These are phyloP conservation scores for Barnardius zonarius DNA, from an alignment of 2,113 vertebrate species.

Conservation along the genomic window DNA sequence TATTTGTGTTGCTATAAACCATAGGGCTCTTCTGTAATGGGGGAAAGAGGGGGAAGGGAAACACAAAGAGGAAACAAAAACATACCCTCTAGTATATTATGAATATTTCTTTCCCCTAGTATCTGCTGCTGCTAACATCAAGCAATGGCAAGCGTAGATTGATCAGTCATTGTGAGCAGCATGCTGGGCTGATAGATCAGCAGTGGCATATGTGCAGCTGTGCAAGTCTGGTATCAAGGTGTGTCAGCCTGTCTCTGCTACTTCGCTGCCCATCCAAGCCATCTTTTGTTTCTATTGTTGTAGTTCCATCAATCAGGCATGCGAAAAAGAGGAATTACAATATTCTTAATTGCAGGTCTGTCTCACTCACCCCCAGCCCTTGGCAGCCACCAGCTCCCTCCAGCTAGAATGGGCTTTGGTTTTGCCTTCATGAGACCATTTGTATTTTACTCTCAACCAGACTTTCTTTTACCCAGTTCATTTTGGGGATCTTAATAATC, in stretches of 20 bases:
- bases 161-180: slow-evolving; percentile 22
- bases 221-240: slow-evolving; percentile 58
- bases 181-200: slow-evolving; percentile 58
- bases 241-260: slow-evolving; percentile 40
- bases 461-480: neutral
- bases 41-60: neutral
- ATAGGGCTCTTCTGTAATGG: neutral
- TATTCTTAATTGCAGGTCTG: neutral
- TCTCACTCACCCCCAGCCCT: neutral
- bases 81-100: neutral
- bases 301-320: slow-evolving; percentile 22
- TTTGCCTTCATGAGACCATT: neutral
- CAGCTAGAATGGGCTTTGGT: neutral
- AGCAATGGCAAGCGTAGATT: slow-evolving; percentile 33
- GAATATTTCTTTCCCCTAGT: neutral
- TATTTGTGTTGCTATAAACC: neutral
- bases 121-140: neutral
- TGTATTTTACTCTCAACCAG: neutral
- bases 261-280: neutral
- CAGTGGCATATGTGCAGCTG: slow-evolving; percentile 59
- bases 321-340: fast-evolving
- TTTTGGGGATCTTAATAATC: neutral
- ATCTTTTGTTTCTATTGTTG: slow-evolving; percentile 58
- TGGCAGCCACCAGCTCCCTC: neutral
- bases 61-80: neutral